Evolutionary conservation across 2,113 vertebrate genomes (phyloP).

Genomic region (Eurystomus gularis): DNA sequence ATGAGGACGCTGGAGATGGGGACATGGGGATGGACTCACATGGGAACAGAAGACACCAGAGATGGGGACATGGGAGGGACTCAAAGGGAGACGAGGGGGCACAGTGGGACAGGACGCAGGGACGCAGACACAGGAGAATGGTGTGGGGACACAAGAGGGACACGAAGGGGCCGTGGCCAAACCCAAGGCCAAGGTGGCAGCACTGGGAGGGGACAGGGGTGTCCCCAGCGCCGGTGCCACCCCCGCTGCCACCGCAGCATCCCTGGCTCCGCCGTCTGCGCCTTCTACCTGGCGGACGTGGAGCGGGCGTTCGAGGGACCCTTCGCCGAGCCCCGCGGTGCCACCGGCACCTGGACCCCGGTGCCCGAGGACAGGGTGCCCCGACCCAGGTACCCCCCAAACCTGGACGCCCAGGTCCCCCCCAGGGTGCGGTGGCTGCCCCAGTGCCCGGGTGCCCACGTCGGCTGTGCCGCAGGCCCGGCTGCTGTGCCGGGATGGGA

Average conservation of each 20-base stretch:
- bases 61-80: neutral
- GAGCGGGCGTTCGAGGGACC: conserved; percentile 88
- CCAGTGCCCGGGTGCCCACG: rapidly evolving
- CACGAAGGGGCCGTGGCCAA: rapidly evolving
- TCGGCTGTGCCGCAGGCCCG: conserved; percentile 74
- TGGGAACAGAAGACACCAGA: too few species aligned
- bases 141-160: neutral
- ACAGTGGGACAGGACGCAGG: neutral
- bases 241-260: conserved; percentile 73
- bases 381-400: conserved; percentile 79
- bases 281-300: conserved; percentile 96
- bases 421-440: rapidly evolving
- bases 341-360: conserved; percentile 84
- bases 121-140: too few species aligned
- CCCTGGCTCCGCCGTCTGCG: conserved; percentile 92
- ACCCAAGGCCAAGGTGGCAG: neutral
- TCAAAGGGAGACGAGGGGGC: neutral
- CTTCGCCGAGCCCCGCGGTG: conserved; percentile 90
- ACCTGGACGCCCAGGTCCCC: rapidly evolving
- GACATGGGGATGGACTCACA: too few species aligned
- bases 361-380: conserved; percentile 91
- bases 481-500: conserved; percentile 87
- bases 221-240: neutral
- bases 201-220: neutral
- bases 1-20: too few species aligned